phyloP scores from a whole-genome alignment of 2,797 vertebrate genomes.

The Acanthurus tractus region DNA sequence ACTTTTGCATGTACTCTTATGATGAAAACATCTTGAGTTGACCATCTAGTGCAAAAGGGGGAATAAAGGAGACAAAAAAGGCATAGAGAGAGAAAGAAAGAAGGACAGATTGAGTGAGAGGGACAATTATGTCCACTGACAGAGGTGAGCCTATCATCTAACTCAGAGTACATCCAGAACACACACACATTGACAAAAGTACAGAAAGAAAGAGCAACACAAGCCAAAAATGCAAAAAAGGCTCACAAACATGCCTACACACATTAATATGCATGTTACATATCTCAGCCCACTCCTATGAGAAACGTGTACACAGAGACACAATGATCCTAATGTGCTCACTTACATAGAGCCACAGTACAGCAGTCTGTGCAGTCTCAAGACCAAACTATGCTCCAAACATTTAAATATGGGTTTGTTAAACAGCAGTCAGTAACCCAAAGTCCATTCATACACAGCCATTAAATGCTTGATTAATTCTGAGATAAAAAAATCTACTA shows the following conservation, averaged over 20 bases:
- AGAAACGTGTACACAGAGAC: conserved; percentile 26
- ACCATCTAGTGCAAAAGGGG: neutral
- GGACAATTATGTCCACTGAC: conserved; percentile 74
- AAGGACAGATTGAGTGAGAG: neutral
- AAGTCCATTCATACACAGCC: conserved; percentile 57
- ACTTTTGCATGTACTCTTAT: neutral
- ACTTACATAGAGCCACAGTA: conserved; percentile 21
- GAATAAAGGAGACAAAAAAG: neutral
- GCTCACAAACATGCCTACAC: conserved; percentile 54
- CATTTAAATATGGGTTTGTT: conserved; percentile 14
- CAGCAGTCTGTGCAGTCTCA: conserved; percentile 1
- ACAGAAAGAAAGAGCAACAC: neutral
- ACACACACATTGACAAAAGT: conserved; percentile 21
- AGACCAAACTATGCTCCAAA: conserved; percentile 25
- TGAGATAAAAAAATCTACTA: conserved; percentile 10
- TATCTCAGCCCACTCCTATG: conserved; percentile 47
- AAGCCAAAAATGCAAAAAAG: conserved; percentile 38
- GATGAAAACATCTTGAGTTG: conserved; percentile 2
- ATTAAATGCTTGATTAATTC: neutral
- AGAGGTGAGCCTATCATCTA: conserved; percentile 56
- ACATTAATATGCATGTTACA: conserved; percentile 62
- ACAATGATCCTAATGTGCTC: conserved; percentile 58
- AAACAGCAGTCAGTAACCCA: conserved; percentile 29
- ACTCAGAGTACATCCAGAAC: conserved; percentile 41
- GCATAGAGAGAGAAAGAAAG: conserved; percentile 9